Evolutionary conservation across 2,113 vertebrate genomes (phyloP).

Genomic region (Chauna torquata): DNA sequence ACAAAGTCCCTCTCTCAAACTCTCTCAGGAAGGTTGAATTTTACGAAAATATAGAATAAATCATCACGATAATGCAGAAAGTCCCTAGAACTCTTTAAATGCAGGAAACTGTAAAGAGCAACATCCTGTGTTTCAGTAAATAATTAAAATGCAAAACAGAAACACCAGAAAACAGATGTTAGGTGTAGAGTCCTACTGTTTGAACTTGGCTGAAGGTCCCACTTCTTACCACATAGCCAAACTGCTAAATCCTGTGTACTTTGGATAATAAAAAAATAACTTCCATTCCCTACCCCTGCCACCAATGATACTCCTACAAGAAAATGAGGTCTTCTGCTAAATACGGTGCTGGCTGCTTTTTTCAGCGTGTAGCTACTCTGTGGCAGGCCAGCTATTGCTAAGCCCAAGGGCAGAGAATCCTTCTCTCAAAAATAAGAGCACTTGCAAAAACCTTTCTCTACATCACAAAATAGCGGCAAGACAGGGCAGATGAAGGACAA

Average conservation of each 20-base stretch:
- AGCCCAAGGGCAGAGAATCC: conserved; percentile 4
- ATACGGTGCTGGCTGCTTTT: background rate
- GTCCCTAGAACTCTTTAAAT: conserved; percentile 30
- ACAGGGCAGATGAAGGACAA: conserved; percentile 20
- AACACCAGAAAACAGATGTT: conserved; percentile 26
- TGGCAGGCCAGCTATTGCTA: background rate
- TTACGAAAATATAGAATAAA: background rate
- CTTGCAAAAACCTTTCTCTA: background rate
- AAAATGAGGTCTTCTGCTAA: background rate
- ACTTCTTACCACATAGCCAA: background rate
- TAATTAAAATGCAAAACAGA: conserved; percentile 59
- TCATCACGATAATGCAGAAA: background rate
- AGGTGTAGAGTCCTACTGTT: background rate
- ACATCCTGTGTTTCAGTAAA: conserved; percentile 60
- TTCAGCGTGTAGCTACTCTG: background rate
- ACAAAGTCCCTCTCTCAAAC: background rate
- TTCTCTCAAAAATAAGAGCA: background rate
- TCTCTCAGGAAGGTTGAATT: background rate
- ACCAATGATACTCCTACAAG: background rate
- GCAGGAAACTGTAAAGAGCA: conserved; percentile 51
- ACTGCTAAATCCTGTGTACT: background rate
- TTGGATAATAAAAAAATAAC: background rate
- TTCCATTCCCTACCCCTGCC: background rate
- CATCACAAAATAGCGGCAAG: conserved; percentile 19
- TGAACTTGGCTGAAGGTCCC: background rate